A percentile compares a stretch with the other conserved stretches of the same genome.
These are phyloP conservation scores for Cricetomys ansorgei DNA, from an alignment of 2,113 vertebrate genomes.

Conservation along the genomic window DNA sequence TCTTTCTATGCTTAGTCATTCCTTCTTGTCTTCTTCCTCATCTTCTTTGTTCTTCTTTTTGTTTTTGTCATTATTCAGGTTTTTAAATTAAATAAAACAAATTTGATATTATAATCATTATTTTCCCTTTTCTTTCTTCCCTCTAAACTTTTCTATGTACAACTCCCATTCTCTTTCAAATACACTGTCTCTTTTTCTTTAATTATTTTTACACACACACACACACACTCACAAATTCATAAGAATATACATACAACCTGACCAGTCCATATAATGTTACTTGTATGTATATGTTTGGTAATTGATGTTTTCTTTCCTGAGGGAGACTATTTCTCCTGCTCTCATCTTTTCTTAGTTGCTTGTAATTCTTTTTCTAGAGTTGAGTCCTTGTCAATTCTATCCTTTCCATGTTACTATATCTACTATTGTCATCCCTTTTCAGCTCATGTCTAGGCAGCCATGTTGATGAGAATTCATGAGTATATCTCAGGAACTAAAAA, in stretches of 20 bases:
- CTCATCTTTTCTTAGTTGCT: background rate
- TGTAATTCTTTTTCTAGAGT: background rate
- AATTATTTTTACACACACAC: background rate
- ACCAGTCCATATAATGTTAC: background rate
- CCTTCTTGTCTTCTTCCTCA: background rate
- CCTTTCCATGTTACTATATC: background rate
- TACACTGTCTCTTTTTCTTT: background rate
- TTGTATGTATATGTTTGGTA: background rate
- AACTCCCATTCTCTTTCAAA: background rate
- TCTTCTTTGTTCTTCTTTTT: background rate
- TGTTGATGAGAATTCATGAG: background rate
- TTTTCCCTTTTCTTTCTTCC: background rate
- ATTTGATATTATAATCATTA: background rate
- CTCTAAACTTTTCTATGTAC: background rate
- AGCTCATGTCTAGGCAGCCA: background rate
- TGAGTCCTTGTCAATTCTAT: background rate
- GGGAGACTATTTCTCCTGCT: background rate
- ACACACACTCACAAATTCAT: background rate
- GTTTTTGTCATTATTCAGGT: background rate
- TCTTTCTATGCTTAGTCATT: background rate
- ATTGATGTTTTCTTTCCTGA: background rate
- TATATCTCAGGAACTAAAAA: background rate
- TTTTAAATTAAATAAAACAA: background rate
- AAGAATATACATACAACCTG: background rate
- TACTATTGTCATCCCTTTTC: background rate